Base-by-base conservation (phyloP, 2,113 vertebrate genomes). In the Cyanoramphus novaezelandiae region DNA sequence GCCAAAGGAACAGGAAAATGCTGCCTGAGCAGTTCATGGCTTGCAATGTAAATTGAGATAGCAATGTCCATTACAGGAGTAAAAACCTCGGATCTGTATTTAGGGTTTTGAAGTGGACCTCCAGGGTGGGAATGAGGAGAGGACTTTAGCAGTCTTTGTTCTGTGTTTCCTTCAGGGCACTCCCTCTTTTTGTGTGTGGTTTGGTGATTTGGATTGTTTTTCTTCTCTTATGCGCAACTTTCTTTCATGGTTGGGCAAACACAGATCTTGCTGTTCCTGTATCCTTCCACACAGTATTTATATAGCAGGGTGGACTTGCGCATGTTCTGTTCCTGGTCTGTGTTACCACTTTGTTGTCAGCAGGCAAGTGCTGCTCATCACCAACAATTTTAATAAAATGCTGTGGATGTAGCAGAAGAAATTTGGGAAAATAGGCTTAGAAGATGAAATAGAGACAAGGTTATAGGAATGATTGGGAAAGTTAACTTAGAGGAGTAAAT, bases 181-280 rank as follows among this genome's bases (percentile, higher is more conserved):
- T 94, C 78, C 81, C 84, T 82, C 65, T 95, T 87, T 62, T 81
- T 1, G 0, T 79, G 41, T 75, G 89, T 88, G 79, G 62, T 47
- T 94, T 53, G 24, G 4, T 75, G 19, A 21, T 20, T 69, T 60
- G 78, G 50, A 53, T 44, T 94, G 65, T 80, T 86, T 91, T n/a
- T 28, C 10, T 65, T 8, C 5, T 82, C 21, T 80, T 43, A 23
- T 1, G 29, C 14, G 1, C 7, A 59, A 1, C 60, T 25, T 25
- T 28, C 77, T 93, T 88, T 57, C n/a, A 65, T 57, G 64, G 47
- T 79, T 82, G 71, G 75, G 82, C 64, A 92, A 94, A 90, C 86
- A 90, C 35, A 93, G 76, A 69, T 44, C 27, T 86, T 52, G 24
- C 59, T 88, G 44, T 93, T 96, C 53, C 64, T 72, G 31, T 52